Evolutionary conservation across 1,140 invertebrate species (phyloP), one percentile per base, ranked within the genome.

Genomic region (Caenorhabditis briggsae): DNA sequence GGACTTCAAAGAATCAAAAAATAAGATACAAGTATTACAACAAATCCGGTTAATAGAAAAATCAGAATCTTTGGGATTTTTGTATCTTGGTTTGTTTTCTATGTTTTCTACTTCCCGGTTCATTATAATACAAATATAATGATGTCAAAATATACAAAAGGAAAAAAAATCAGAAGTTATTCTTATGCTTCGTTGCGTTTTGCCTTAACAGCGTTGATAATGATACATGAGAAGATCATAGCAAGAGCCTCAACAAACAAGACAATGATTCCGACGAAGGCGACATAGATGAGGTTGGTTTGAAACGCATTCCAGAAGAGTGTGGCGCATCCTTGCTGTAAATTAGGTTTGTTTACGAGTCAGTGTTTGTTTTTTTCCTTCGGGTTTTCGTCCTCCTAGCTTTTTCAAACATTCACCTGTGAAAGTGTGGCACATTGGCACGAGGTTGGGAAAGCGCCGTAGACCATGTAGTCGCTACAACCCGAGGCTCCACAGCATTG

Each of bases 201-300:
- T 41, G 84, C 86, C 46, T 82, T 87, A 2, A 87, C 70, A 11
- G 82, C 86, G 25, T 70, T 48, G 25, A 43, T 50, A 18, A 87
- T 78, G 18, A 87, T 82, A 23, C 86, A 87, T 0, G 82, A 23
- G 74, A 87, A 83, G n/a, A 87, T 87, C 70, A 87, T 74, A 0
- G 86, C 86, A 23, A 84, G 41, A 41, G 84, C 59, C 65, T 87
- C 86, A n/a, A 87, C 74, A 64, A 87, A 70, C 3, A 87, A 53
- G n/a, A 87, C 18, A 25, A 74, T 74, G 56, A 82, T 58, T 9
- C 16, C 41, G 14, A 85, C 64, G 23, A 87, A 56, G 18, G 85
- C 43, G n/a, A 87, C 83, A 23, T 78, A 78, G 53, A 84, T 25
- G 9, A 87, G 46, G 56, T 84, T 84, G n/a, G 18, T 64, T 43